A percentile compares a stretch with the other conserved stretches of the same genome.
Evolutionary conservation across 2,888 invertebrate genomes (phyloP).

Genomic region (Shargacucullia verbasci): DNA sequence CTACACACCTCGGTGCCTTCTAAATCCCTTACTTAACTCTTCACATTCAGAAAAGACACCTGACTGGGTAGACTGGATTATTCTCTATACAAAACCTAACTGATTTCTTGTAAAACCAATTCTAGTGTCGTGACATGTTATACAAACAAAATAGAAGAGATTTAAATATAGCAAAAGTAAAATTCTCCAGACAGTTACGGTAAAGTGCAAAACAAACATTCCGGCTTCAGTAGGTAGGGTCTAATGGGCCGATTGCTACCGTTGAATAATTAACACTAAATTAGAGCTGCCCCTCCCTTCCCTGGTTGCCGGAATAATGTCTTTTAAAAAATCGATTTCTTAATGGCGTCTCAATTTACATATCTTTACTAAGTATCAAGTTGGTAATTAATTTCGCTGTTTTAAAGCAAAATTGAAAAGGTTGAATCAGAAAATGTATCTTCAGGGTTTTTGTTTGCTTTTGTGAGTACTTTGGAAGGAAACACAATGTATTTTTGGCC

Average conservation of each 20-base stretch:
- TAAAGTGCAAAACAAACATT: conserved; percentile 29
- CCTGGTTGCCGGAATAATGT: conserved; percentile 77
- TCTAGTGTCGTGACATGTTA: too few relatives aligned
- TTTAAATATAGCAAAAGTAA: neutral
- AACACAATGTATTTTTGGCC: conserved; percentile 21
- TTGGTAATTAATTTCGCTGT: conserved; percentile 58
- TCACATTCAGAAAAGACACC: too few relatives aligned
- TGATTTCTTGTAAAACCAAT: too few relatives aligned
- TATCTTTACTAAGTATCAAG: conserved; percentile 60
- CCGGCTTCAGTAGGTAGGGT: conserved; percentile 19
- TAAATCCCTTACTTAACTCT: too few relatives aligned
- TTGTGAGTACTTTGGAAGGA: conserved; percentile 16
- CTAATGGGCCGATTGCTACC: conserved; percentile 70
- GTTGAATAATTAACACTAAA: conserved; percentile 82
- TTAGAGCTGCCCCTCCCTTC: conserved; percentile 65
- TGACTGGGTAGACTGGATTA: too few relatives aligned
- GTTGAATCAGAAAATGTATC: conserved; percentile 36
- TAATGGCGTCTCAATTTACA: conserved; percentile 67
- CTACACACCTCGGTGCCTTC: too few relatives aligned
- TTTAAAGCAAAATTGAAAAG: conserved; percentile 45
- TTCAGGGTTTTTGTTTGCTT: conserved; percentile 41
- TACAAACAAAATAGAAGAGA: too few relatives aligned
- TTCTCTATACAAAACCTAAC: too few relatives aligned
- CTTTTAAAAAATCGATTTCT: conserved; percentile 70
- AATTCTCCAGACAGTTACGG: conserved; percentile 3